Evolutionary conservation across 2,797 vertebrate genomes (phyloP), one percentile per base, ranked within the genome.

Genomic region (Oryzias sinensis): DNA sequence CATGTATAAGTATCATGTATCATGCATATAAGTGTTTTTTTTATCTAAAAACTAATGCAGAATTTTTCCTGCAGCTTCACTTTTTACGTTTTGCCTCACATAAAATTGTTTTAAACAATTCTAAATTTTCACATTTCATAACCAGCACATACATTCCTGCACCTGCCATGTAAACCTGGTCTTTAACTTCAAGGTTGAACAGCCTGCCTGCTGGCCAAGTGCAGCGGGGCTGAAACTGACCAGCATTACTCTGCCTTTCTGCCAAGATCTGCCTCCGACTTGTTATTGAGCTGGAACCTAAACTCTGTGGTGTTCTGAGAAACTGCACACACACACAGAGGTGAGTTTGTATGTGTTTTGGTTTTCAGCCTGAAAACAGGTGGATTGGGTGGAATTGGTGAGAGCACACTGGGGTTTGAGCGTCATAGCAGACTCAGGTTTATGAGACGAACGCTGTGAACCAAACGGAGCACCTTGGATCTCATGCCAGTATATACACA

Each of bases 401-500:
- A 85, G 69, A 60, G 76, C 62, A 83, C 65, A 62, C 61, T 66
- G 43, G 44, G 46, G 65, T 45, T 3, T 20, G n/a, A 60, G 47
- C 56, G 72, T 79, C 70, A 70, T 45, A 63, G 60, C 62, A 68
- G 68, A 55, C 60, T 70, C 59, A 61, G 59, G 77, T 84, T 37
- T 69, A 84, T 67, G 74, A 80, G 76, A 63, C 37, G 51, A 61
- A 67, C 64, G 62, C 63, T 53, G 62, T 59, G 59, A 77, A 74
- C 72, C 69, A 77, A 81, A 81, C 60, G 45, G 1, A 68, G 72
- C 59, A 77, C 76, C 70, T 81, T 59, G 77, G 75, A 80, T 83
- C 66, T 62, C 61, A 62, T 59, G 78, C 81, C 79, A 79, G 70
- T 79, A 64, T 85, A 81, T 82, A 86, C 79, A 86, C 79, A 83